Evolutionary conservation across 2,888 invertebrate genomes (phyloP).

Genomic region (Cerastis rubricosa): DNA sequence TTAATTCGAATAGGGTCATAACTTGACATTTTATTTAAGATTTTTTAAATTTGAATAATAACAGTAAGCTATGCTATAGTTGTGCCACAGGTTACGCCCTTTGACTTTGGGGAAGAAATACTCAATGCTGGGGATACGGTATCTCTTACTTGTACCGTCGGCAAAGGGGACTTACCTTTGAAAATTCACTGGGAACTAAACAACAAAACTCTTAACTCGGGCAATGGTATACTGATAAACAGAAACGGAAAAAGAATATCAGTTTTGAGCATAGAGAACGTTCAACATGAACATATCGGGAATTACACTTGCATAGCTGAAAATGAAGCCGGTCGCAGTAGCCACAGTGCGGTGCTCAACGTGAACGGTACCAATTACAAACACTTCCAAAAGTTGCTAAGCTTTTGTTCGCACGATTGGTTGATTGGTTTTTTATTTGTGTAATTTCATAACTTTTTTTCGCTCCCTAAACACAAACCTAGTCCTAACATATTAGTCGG

Average conservation of each 20-base stretch:
- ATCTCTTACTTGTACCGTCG: constrained; percentile 93
- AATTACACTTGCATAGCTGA: constrained; percentile 92
- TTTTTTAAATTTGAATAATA: no score
- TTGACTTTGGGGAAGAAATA: constrained; percentile 94
- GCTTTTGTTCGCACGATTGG: constrained; percentile 77
- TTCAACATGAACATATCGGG: constrained; percentile 91
- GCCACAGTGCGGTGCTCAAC: constrained; percentile 92
- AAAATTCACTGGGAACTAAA: constrained; percentile 94
- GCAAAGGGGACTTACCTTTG: constrained; percentile 93
- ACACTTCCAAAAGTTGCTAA: constrained; percentile 64
- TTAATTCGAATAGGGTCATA: background rate
- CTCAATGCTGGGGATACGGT: constrained; percentile 94
- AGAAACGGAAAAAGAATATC: constrained; percentile 92
- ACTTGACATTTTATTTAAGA: no score
- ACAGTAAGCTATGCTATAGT: constrained; percentile 86
- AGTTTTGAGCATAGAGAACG: constrained; percentile 92
- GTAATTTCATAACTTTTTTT: constrained; percentile 55
- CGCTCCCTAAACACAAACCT: constrained; percentile 46
- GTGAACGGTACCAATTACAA: constrained; percentile 91
- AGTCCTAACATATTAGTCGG: constrained; percentile 28
- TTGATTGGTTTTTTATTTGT: constrained; percentile 89
- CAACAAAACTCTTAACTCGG: constrained; percentile 87
- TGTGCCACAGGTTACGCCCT: constrained; percentile 95
- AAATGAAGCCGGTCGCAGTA: constrained; percentile 92
- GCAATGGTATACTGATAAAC: constrained; percentile 91